Conservation (phyloP, 2,888 invertebrate genomes). For the Myathropa florea region DNA sequence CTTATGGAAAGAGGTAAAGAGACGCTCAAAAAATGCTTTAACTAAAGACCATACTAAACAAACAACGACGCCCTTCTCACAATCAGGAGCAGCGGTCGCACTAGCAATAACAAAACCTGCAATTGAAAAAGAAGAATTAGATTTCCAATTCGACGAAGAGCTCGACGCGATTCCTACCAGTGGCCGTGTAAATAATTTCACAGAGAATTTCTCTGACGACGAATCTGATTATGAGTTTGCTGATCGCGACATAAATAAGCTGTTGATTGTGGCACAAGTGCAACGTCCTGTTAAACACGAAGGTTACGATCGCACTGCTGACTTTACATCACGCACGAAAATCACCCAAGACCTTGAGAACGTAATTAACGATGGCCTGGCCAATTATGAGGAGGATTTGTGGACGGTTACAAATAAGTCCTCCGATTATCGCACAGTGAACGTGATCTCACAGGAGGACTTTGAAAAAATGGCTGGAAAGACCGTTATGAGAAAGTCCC, state of each 20-base stretch:
- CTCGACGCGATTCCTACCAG: constrained; percentile 87
- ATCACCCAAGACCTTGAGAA: constrained; percentile 96
- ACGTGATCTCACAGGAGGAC: constrained; percentile 92
- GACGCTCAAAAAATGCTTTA: constrained; percentile 82
- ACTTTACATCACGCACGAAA: constrained; percentile 94
- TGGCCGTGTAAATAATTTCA: constrained; percentile 91
- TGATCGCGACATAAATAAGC: constrained; percentile 94
- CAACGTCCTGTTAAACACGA: constrained; percentile 89
- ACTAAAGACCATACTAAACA: constrained; percentile 81
- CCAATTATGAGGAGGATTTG: constrained; percentile 96
- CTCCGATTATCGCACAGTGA: constrained; percentile 90
- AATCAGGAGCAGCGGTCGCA: constrained; percentile 78
- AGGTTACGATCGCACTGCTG: constrained; percentile 94
- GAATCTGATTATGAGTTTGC: constrained; percentile 94
- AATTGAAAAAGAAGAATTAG: constrained; percentile 89
- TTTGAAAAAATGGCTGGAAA: constrained; percentile 90
- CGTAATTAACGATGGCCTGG: constrained; percentile 98
- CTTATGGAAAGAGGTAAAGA: constrained; percentile 83
- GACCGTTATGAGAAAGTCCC: constrained; percentile 83
- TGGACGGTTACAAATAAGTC: constrained; percentile 86
- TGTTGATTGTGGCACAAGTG: constrained; percentile 95
- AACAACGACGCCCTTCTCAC: constrained; percentile 72
- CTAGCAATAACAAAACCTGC: constrained; percentile 72
- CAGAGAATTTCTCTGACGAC: constrained; percentile 88
- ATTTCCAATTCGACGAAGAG: constrained; percentile 99